Conservation (phyloP, 2,888 invertebrate species). For the Caenorhabditis sp. region DNA sequence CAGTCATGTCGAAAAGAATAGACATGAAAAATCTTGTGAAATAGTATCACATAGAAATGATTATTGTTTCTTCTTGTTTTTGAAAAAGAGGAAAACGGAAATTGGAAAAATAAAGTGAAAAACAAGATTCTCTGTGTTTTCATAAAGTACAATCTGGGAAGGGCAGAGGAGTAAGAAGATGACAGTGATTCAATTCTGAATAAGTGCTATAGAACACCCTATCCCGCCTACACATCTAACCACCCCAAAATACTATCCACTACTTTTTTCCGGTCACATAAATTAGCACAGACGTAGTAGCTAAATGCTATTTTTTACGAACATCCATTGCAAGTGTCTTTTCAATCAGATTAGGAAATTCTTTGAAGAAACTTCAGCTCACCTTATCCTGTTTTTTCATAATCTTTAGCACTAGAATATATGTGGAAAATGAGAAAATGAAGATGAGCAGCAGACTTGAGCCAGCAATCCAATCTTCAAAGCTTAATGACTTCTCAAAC, state of each 20-base stretch:
- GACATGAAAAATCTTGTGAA: too few relatives aligned
- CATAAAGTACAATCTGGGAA: too few relatives aligned
- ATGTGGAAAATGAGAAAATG: constrained; percentile 57
- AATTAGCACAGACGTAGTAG: not conserved
- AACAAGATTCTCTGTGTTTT: too few relatives aligned
- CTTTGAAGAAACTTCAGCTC: not conserved
- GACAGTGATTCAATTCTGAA: too few relatives aligned
- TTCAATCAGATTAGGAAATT: not conserved
- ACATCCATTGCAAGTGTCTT: not conserved
- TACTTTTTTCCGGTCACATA: not conserved
- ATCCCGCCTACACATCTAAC: too few relatives aligned
- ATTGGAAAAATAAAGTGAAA: too few relatives aligned
- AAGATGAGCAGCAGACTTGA: constrained; percentile 54
- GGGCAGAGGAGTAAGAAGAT: too few relatives aligned
- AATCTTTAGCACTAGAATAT: constrained; percentile 55
- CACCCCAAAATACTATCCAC: too few relatives aligned
- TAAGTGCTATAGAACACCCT: too few relatives aligned
- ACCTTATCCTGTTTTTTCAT: constrained; percentile 66
- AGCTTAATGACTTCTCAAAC: constrained; percentile 48
- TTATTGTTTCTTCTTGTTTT: too few relatives aligned
- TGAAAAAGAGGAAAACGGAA: too few relatives aligned
- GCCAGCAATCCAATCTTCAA: constrained; percentile 62
- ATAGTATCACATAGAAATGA: too few relatives aligned
- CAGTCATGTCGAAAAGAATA: constrained; percentile 46
- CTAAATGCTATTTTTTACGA: not conserved